A percentile compares a stretch with the other conserved stretches of the same genome.
phyloP scores from a whole-genome alignment of 2,888 invertebrate genomes.

The Cheiracanthium punctorium region DNA sequence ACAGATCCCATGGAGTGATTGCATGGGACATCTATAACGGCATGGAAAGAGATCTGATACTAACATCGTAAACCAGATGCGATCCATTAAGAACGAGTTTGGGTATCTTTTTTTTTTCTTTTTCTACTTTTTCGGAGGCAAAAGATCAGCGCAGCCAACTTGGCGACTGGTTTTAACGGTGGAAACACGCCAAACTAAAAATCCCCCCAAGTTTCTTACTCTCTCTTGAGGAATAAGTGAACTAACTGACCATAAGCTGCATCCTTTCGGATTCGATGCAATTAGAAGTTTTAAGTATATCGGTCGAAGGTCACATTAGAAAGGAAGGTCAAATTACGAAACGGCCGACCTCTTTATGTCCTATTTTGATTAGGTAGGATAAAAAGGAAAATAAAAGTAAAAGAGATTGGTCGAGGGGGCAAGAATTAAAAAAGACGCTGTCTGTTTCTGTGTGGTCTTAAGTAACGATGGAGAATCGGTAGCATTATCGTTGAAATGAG shows the following conservation, averaged over 20 bases:
- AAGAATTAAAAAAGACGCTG: neutral
- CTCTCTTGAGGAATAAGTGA: conserved; percentile 4
- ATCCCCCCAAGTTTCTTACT: too few relatives aligned
- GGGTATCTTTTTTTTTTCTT: neutral
- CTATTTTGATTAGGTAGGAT: conserved; percentile 49
- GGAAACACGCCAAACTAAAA: neutral
- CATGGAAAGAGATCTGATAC: neutral
- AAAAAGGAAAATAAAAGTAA: conserved; percentile 15
- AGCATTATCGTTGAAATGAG: conserved; percentile 30
- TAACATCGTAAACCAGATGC: neutral
- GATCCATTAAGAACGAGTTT: conserved; percentile 15
- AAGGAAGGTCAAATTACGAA: conserved; percentile 48
- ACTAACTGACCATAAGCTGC: neutral
- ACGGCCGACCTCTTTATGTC: conserved; percentile 43
- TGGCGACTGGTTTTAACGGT: neutral
- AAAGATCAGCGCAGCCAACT: neutral
- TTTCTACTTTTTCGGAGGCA: too few relatives aligned
- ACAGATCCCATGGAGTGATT: too few relatives aligned
- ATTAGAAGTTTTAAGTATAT: conserved; percentile 34
- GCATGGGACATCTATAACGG: neutral
- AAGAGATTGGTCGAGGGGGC: neutral
- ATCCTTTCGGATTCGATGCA: neutral
- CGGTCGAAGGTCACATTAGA: conserved; percentile 35
- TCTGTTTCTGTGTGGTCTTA: conserved; percentile 49
- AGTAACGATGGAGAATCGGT: conserved; percentile 8